phyloP scores from a whole-genome alignment of 2,888 invertebrate genomes.

The Incurvaria masculella region DNA sequence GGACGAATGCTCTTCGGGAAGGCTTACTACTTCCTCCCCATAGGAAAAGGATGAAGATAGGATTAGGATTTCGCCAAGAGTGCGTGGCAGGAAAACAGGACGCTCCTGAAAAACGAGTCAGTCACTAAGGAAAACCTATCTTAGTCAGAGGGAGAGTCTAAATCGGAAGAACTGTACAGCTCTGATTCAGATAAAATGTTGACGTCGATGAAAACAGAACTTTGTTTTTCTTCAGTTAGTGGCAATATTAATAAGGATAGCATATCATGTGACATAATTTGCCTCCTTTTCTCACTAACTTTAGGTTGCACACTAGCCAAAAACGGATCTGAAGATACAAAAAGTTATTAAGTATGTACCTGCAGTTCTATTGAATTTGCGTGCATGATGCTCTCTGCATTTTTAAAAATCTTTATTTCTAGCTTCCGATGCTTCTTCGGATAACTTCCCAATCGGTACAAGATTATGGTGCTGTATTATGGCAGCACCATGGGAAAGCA shows the following conservation, averaged over 20 bases:
- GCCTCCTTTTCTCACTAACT: neutral
- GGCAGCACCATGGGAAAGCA: constrained; percentile 2
- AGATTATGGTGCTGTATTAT: neutral
- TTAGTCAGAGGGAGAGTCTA: too few relatives aligned
- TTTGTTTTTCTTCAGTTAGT: neutral
- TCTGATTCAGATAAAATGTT: neutral
- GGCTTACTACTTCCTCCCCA: too few relatives aligned
- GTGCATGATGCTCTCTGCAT: neutral
- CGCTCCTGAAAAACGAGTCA: too few relatives aligned
- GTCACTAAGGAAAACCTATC: too few relatives aligned
- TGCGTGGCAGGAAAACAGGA: too few relatives aligned
- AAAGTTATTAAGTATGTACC: neutral
- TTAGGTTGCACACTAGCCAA: neutral
- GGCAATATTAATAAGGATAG: neutral
- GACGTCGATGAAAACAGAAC: neutral
- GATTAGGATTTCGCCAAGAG: too few relatives aligned
- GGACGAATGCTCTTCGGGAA: too few relatives aligned
- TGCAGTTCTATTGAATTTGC: neutral
- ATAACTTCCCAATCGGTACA: neutral
- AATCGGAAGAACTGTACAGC: too few relatives aligned
- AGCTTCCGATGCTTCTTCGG: neutral
- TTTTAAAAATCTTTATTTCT: constrained; percentile 3
- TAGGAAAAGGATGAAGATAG: too few relatives aligned
- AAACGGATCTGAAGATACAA: neutral
- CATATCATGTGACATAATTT: neutral